These are phyloP conservation scores for Galaxias olidus DNA, from an alignment of 2,797 vertebrate genomes.

Conservation along the genomic window DNA sequence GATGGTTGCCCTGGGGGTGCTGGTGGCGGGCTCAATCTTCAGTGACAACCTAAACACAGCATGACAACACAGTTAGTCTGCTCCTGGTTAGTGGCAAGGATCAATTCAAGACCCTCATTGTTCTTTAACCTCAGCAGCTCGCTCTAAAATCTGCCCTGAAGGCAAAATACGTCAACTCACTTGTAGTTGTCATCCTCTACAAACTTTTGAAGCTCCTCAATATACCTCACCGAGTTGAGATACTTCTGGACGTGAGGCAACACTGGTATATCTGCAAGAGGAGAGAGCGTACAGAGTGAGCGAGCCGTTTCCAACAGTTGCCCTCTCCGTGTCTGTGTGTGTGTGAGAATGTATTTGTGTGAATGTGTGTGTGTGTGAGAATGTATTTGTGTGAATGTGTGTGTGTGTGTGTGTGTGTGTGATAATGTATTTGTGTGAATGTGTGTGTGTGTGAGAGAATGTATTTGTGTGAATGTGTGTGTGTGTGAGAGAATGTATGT, in stretches of 20 bases:
- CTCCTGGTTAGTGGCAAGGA: background rate
- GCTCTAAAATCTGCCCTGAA: background rate
- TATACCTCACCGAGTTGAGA: slow-evolving; percentile 95
- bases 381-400: too few species aligned
- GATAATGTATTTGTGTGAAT: too few species aligned
- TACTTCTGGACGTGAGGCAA: slow-evolving; percentile 98
- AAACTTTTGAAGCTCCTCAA: slow-evolving; percentile 99
- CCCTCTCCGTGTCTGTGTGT: background rate
- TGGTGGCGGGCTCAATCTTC: slow-evolving; percentile 97
- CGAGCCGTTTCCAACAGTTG: too few species aligned
- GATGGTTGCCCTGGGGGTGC: slow-evolving; percentile 89
- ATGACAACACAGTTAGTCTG: background rate
- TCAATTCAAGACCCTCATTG: background rate
- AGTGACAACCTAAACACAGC: slow-evolving; percentile 84
- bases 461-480: background rate
- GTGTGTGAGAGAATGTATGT: background rate
- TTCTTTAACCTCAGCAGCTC: background rate
- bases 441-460: background rate
- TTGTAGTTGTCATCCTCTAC: slow-evolving; percentile 99
- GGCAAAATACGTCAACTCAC: slow-evolving; percentile 68
- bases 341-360: too few species aligned
- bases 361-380: background rate
- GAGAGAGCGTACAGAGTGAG: background rate
- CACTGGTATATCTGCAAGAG: slow-evolving; percentile 85
- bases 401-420: background rate